Conservation (phyloP, 2,888 invertebrate genomes). For the Mesorhabditis sp. region DNA sequence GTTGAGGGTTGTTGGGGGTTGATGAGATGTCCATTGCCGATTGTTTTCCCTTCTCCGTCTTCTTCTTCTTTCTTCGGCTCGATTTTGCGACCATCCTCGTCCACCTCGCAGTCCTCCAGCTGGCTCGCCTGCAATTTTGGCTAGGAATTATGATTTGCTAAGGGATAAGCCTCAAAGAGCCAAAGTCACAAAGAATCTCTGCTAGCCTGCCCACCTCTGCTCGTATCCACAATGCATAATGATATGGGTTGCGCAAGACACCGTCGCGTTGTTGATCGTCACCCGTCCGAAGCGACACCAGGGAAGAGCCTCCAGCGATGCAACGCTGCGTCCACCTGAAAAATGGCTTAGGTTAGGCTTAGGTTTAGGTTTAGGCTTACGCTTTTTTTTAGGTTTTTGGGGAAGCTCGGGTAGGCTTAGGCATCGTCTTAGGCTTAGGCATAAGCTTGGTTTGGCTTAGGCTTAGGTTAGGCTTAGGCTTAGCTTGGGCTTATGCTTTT, state of each 20-base stretch:
- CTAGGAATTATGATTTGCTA: not conserved
- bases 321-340: conserved; percentile 52
- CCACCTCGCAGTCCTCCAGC: not conserved
- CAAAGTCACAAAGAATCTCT: not conserved
- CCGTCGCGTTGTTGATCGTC: conserved; percentile 55
- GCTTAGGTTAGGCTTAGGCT: no score
- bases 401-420: no score
- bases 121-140: not conserved
- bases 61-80: not conserved
- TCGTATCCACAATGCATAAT: conserved; percentile 55
- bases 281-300: conserved; percentile 57
- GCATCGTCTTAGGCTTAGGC: no score
- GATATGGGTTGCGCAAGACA: conserved; percentile 56
- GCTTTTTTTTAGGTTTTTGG: no score
- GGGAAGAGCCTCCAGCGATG: conserved; percentile 55
- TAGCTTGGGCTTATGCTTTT: no score
- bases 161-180: not conserved
- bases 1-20: not conserved
- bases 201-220: conserved; percentile 31
- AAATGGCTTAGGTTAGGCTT: not conserved
- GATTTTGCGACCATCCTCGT: not conserved
- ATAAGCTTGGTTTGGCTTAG: no score
- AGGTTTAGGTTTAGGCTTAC: no score
- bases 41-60: not conserved
- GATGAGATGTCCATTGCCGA: not conserved